Conservation (phyloP, 2,113 vertebrate genomes). For the Halichoerus grypus region DNA sequence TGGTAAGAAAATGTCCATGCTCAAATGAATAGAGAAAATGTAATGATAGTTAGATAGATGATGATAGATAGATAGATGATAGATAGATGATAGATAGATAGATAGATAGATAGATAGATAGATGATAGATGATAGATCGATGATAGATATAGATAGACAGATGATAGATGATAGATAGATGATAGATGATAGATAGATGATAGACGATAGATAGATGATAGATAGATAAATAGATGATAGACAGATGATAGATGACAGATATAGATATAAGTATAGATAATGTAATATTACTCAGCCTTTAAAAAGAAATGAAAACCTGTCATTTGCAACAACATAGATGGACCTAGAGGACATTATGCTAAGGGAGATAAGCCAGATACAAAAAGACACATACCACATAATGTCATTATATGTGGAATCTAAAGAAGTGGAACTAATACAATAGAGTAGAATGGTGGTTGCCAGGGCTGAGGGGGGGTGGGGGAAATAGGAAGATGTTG, state of each 20-base stretch:
- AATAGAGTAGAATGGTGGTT: background rate
- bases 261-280: background rate
- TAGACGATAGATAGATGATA: background rate
- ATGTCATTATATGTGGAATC: background rate
- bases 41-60: background rate
- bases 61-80: background rate
- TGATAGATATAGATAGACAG: background rate
- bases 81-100: background rate
- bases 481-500: background rate
- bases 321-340: background rate
- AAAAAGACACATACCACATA: background rate
- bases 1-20: conserved; percentile 81
- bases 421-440: background rate
- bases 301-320: background rate
- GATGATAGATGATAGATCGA: background rate
- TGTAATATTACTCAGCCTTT: background rate
- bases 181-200: background rate
- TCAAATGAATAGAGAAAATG: background rate
- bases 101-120: background rate
- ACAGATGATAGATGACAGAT: background rate
- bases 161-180: background rate
- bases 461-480: background rate
- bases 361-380: background rate
- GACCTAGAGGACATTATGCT: background rate
- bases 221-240: background rate